Base-by-base conservation (phyloP, 2,888 invertebrate genomes). In the Smittia aterrima region DNA sequence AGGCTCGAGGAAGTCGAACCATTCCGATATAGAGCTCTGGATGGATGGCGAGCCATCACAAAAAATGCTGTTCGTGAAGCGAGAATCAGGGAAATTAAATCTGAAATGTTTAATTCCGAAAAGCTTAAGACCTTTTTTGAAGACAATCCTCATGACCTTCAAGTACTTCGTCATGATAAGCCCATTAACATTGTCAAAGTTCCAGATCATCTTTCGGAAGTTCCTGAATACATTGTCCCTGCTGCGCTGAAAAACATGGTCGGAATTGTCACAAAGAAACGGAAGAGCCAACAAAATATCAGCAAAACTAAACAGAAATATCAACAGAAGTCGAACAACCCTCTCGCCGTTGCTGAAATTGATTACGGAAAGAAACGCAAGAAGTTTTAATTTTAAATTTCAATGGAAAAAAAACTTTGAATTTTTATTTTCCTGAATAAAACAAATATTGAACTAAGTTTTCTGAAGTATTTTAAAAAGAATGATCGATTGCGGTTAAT, bases 21-120 rank as follows among this genome's bases (percentile, higher is more conserved):
- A 0, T 98, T 99, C 82, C 86, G 93, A 76, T 98, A 99, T 84
- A 86, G 99, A 77, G 92, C 98, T 0, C 89, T 92, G 80, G 98
- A 99, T 85, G 98, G 96, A 1, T 93, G 97, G 92, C 89, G 92
- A 79, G 93, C 96, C 0, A 95, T 97, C 7, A 98, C 98, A 0
- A 89, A 92, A 79, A 91, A 95, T 75, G 96, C 97, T 0, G 92
- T 99, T 1, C 86, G 95, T 66, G 97, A 98, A 82, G 97, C 98
- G 0, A 86, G 98, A 22, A 85, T 98, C 67, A 95, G 94, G 80
- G 99, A 99, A 86, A 98, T 99, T 78, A 94, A 94, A 82, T 88
- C 88, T 75, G 98, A 99, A 85, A 89, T 98, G 75, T 86, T 98
- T 76, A 95, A 93, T 81, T 96, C 95, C 76, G 89, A 93, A 80